Evolutionary conservation across 2,888 invertebrate species (phyloP), one percentile per base, ranked within the genome.

Genomic region (Catocala sponsa): DNA sequence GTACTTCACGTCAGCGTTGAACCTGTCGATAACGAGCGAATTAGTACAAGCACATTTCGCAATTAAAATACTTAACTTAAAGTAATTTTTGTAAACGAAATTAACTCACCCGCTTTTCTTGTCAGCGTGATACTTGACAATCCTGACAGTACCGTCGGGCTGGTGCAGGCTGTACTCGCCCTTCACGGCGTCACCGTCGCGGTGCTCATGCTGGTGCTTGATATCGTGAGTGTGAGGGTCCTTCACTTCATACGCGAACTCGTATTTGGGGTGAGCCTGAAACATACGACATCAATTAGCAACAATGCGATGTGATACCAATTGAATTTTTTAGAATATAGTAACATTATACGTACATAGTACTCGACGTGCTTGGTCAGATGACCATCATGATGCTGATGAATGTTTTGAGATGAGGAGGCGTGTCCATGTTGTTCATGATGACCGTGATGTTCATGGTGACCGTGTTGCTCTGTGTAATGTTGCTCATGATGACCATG

Each of bases 191-290:
- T 80, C 74, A 32, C 81, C 80, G 35, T 80, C 71, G 47, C 73
- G 81, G 70, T 87, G 83, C 80, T 95, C 95, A 49, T 89, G 85
- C 82, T 92, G 92, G 64, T 80, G 78, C 82, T 94, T 93, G 76
- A 86, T 80, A 83, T 95, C 95, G 13, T 91, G 91, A 53, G 95
- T 95, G 79, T 93, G 91, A 11, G 86, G 86, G 72, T 94, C 94
- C 57, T 88, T 81, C 38, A 95, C 94, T 56, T 91, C 89, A 74
- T 95, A 94, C 70, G 86, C 89, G 80, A 91, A 93, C 55, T 84
- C 83, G 64, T 86, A 86, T 55, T 86, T 85, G 0, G 86, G 85
- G 57, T 83, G 76, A 2, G 81, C 71, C 87, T 87, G 72, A 13
- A 35, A 0, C 35, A 35, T 1, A 6, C 4, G 7, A 5, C 35